These are phyloP conservation scores for Paracentrotus lividus DNA, from an alignment of 53 echinoderm and acorn worm genomes.

Conservation along the genomic window DNA sequence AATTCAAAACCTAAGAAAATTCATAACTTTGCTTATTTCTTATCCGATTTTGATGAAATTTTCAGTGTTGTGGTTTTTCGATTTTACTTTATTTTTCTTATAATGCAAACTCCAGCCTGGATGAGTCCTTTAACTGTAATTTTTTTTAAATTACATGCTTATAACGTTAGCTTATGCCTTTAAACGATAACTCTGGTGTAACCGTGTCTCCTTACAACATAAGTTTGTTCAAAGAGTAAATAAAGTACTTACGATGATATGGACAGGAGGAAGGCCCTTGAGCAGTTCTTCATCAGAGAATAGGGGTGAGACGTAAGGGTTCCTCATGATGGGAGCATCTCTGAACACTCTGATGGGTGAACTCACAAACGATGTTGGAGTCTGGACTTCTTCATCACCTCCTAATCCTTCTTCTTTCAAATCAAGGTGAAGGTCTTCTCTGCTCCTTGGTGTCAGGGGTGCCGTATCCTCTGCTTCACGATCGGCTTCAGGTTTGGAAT, in stretches of 20 bases:
- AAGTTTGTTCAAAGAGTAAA: no score
- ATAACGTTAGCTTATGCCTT: no score
- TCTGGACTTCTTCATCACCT: constrained; percentile 61
- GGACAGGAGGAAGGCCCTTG: constrained; percentile 92
- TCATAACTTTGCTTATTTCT: no score
- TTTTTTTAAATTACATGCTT: no score
- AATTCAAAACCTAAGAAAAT: no score
- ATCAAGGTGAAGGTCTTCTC: constrained; percentile 80
- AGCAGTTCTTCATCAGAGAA: constrained; percentile 89
- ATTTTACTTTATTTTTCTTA: no score
- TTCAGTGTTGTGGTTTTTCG: no score
- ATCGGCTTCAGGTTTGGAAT: constrained; percentile 61
- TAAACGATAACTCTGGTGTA: no score
- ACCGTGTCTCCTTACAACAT: neutral
- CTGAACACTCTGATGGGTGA: constrained; percentile 89
- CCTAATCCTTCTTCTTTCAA: constrained; percentile 61
- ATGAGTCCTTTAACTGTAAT: no score
- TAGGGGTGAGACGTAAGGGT: constrained; percentile 94
- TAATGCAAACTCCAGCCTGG: no score
- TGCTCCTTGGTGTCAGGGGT: constrained; percentile 50
- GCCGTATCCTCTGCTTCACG: neutral
- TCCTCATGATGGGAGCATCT: constrained; percentile 95
- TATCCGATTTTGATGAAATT: no score
- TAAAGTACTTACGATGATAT: constrained; percentile 97
- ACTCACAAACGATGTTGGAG: constrained; percentile 84